Evolutionary conservation across 2,797 vertebrate genomes (phyloP).

Genomic region (Monodelphis domestica): DNA sequence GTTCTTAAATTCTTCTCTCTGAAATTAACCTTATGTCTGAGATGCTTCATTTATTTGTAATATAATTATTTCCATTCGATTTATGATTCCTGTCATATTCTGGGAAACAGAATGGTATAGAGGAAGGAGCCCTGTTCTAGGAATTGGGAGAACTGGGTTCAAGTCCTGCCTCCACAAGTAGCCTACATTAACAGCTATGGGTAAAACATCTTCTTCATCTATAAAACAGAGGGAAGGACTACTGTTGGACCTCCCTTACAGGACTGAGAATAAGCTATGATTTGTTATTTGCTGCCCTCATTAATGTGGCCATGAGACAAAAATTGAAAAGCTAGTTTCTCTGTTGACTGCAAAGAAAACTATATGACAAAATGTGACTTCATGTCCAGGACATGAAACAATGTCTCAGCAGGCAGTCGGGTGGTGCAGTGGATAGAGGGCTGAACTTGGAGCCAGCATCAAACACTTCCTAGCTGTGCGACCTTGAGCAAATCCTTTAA

Average conservation of each 20-base stretch:
- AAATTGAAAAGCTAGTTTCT: not conserved
- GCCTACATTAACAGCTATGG: not conserved
- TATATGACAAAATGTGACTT: not conserved
- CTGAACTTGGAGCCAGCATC: not conserved
- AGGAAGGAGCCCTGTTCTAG: not conserved
- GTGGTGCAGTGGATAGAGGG: too few relatives aligned
- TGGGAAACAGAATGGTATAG: not conserved
- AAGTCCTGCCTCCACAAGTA: not conserved
- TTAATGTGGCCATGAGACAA: not conserved
- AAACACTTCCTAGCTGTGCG: not conserved
- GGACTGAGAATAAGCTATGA: not conserved
- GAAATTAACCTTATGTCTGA: not conserved
- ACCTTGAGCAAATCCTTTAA: not conserved
- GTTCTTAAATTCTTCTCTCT: conserved; percentile 40
- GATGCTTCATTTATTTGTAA: not conserved
- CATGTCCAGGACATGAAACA: not conserved
- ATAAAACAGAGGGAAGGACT: not conserved
- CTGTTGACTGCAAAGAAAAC: not conserved
- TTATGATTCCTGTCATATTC: not conserved
- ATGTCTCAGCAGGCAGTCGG: not conserved
- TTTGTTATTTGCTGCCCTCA: not conserved
- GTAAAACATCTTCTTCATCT: not conserved
- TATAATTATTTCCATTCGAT: not conserved
- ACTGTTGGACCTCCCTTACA: not conserved
- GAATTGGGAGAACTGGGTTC: not conserved